A percentile compares a stretch with the other conserved stretches of the same genome.
Conservation (phyloP, 2,797 vertebrate species). For the Melanotaenia maccullochi region DNA sequence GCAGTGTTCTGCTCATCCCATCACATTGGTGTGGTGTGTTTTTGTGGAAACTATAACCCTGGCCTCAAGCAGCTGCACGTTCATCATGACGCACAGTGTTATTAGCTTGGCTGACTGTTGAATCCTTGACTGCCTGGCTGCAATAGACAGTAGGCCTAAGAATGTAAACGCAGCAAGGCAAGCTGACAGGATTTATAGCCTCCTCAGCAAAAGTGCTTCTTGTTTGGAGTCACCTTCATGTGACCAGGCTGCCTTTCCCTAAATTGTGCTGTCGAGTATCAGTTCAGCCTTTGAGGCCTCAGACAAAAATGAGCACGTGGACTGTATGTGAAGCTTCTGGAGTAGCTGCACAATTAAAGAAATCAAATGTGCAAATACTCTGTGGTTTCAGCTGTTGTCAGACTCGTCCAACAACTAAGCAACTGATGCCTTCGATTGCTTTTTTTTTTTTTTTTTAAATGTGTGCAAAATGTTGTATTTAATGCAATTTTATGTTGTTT, state of each 20-base stretch:
- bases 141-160: constrained; percentile 53
- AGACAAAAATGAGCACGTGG: neutral
- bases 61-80: neutral
- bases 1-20: neutral
- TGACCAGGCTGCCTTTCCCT: constrained; percentile 23
- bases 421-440: neutral
- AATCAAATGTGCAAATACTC: neutral
- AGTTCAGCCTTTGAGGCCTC: neutral
- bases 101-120: constrained; percentile 13
- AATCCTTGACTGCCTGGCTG: constrained; percentile 38
- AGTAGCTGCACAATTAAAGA: neutral
- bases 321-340: constrained; percentile 4
- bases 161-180: constrained; percentile 63
- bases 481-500: neutral
- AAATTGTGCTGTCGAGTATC: constrained; percentile 22
- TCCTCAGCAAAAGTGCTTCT: constrained; percentile 51
- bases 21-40: constrained; percentile 15
- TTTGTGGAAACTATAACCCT: constrained; percentile 18
- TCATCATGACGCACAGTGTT: constrained; percentile 5
- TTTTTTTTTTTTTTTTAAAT: neutral
- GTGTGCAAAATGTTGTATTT: neutral
- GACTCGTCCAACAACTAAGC: neutral
- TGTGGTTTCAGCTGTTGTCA: neutral
- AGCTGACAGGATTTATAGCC: constrained; percentile 53
- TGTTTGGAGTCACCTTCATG: constrained; percentile 59